These are phyloP conservation scores for Podotricha telesiphe DNA, from an alignment of 2,888 invertebrate species.

Conservation along the genomic window DNA sequence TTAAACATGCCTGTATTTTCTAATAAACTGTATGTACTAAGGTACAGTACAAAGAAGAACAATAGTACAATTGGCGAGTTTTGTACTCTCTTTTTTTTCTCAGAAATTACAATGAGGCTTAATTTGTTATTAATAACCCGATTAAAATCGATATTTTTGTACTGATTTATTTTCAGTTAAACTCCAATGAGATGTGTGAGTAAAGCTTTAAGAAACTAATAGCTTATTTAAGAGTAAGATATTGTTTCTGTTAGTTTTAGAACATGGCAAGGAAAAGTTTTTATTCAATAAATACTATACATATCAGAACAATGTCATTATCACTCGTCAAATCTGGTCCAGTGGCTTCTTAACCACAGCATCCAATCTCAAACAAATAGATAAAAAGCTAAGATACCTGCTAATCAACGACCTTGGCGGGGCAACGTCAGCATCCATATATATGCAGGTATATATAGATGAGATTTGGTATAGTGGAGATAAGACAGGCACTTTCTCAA, in stretches of 20 bases:
- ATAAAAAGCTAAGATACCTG: conserved; percentile 37
- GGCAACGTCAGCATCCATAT: conserved; percentile 28
- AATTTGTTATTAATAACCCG: no score
- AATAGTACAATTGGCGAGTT: not conserved
- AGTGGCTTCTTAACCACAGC: conserved; percentile 35
- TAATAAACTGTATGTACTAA: conserved; percentile 19
- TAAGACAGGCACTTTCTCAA: conserved; percentile 25
- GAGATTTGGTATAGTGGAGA: conserved; percentile 22
- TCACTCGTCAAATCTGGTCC: conserved; percentile 31
- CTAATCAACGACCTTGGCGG: conserved; percentile 33
- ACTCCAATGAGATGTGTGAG: not conserved
- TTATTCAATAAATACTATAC: not conserved
- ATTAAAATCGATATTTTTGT: no score
- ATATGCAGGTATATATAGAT: conserved; percentile 19
- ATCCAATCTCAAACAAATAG: conserved; percentile 36
- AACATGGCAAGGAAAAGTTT: not conserved
- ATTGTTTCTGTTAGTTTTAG: no score
- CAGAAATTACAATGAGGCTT: no score
- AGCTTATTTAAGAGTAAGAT: no score
- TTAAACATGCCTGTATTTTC: conserved; percentile 29
- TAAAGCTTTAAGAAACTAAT: no score
- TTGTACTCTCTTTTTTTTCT: no score
- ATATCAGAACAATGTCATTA: conserved; percentile 19
- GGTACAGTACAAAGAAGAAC: not conserved
- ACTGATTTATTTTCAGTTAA: not conserved